Base-by-base conservation (phyloP, 2,888 invertebrate species). In the Drosophila peninsularis region DNA sequence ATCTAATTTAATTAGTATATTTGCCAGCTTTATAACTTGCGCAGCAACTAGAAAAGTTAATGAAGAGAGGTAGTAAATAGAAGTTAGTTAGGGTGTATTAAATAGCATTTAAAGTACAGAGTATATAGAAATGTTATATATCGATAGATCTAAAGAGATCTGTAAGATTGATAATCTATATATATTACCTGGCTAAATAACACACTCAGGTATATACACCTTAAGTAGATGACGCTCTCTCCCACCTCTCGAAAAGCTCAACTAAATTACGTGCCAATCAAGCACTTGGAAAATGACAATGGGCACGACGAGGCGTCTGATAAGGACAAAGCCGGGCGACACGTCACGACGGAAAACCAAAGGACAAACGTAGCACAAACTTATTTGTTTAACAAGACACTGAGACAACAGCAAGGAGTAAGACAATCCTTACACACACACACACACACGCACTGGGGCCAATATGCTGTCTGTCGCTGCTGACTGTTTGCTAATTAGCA, bases 401-500 rank as follows among this genome's bases (percentile, higher is more conserved):
- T 49, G 45, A 37, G 52, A 55, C 55, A 64, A 65, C 64, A 68
- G 68, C 55, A 63, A 63, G 71, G 62, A 61, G 45, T 65, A 69
- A 62, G 72, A 72, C 74, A 82, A 87, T 78, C 65, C 80, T 79
- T 86, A 37, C 41, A 55, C 53, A 55, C 54, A 64, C 57, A 49
- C 52, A 49, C 17, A 52, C 57, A 49, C 56, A 62, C 42, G 11
- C 42, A 39, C 39, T 19, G 41, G 2, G 44, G 34, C 34, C 27
- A 62, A 71, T 54, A 71, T 45, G 44, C 55, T 32, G 21, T 6
- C 56, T 53, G 55, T 56, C 45, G 17, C 45, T 27, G 47, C 68
- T 80, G 78, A 71, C 78, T 86, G 90, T 86, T 86, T 86, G 86
- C 86, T 86, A 86, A 86, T 86, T 86, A 86, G 86, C 86, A 89